Conservation (phyloP, 2,113 vertebrate genomes). For the Saguinus imperator region DNA sequence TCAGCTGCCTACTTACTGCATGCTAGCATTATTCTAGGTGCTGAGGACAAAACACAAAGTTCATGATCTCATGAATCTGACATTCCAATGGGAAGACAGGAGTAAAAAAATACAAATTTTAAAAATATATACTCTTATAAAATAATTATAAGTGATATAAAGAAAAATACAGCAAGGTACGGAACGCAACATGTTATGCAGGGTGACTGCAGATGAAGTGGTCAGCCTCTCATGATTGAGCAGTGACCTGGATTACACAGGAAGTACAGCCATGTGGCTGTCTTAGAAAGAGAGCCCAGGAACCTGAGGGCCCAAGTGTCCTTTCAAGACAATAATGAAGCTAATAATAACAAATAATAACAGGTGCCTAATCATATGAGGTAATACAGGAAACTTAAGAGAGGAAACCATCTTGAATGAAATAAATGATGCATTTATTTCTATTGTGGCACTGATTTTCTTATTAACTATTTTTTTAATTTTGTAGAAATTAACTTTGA, state of each 20-base stretch:
- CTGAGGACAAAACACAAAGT: not conserved
- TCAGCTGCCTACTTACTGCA: not conserved
- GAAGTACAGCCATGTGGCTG: fast-evolving
- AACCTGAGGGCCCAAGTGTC: not conserved
- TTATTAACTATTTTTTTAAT: not conserved
- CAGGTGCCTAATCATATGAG: not conserved
- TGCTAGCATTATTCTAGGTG: not conserved
- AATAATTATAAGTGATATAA: not conserved
- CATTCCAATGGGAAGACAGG: not conserved
- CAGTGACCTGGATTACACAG: not conserved
- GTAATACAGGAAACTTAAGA: not conserved
- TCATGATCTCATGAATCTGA: not conserved
- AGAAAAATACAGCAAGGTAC: not conserved
- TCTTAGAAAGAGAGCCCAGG: not conserved
- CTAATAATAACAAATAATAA: not conserved
- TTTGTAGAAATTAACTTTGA: not conserved
- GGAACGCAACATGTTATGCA: not conserved
- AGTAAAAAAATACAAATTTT: not conserved
- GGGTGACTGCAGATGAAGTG: not conserved
- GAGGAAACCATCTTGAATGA: not conserved
- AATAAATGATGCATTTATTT: not conserved
- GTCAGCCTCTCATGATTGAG: not conserved
- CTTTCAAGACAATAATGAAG: not conserved
- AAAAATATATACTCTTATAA: not conserved
- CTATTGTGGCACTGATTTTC: not conserved